Evolutionary conservation across 2,888 invertebrate genomes (phyloP), one percentile per base, ranked within the genome.

Genomic region (Melinaea menophilus): DNA sequence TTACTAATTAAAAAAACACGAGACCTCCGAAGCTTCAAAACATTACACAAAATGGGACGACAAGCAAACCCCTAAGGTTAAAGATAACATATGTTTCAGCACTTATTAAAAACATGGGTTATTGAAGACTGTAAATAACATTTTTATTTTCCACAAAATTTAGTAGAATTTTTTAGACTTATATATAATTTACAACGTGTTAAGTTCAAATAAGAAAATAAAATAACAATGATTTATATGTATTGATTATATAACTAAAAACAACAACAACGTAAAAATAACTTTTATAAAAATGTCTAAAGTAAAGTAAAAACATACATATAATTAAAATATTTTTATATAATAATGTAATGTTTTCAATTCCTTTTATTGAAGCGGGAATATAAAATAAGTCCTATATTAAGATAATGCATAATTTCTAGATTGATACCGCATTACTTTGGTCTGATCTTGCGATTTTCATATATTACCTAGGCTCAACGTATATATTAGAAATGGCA

Each of bases 321-420:
- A 47, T n/a, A n/a, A 48, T 48, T 48, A 22, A 48, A 37, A 2
- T 37, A 37, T 51, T 31, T 51, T 51, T 11, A 31, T 51, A 51
- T 51, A 51, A 22, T 51, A 31, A 5, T 51, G 31, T 22, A 9
- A 31, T 4, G 55, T 35, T 34, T 61, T 56, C 61, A 55, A 58
- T 58, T 57, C 58, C 58, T 58, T 55, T 45, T 13, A 55, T 64
- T 48, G 46, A 56, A 34, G 56, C 22, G 48, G 57, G 61, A 56
- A 57, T 62, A 61, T 63, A 66, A 63, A 66, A 55, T 63, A 61
- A 57, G 58, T 13, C 59, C 35, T 55, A 56, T 66, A 64, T 66
- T 68, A 66, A 56, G 62, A 61, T 64, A 63, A 56, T 68, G 62
- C 61, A 68, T 68, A 64, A 66, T 64, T 68, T 62, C 51, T 51